Percentiles rank a stretch among this genome's conserved stretches.
These are phyloP conservation scores for Altica lythri DNA, from an alignment of 2,888 invertebrate genomes.

Conservation along the genomic window DNA sequence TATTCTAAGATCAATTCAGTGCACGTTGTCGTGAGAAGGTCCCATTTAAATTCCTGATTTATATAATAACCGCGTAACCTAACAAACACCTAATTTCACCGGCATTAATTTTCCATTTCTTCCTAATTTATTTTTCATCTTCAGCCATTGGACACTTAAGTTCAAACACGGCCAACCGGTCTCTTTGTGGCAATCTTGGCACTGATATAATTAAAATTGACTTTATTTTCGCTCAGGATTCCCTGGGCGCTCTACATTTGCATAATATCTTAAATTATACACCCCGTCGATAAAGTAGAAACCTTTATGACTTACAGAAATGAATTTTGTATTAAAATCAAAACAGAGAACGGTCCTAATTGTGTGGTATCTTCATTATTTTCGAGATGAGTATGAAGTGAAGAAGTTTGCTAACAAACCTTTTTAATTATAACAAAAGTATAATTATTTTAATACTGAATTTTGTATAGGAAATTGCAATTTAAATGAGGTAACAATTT, in stretches of 20 bases:
- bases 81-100: slow-evolving; percentile 18
- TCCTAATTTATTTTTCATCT: slow-evolving; percentile 21
- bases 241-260: slow-evolving; percentile 41
- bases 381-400: too few relatives aligned
- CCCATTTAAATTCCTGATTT: slow-evolving; percentile 20
- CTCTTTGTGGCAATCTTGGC: slow-evolving; percentile 13
- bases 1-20: background rate
- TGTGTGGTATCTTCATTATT: slow-evolving; percentile 21
- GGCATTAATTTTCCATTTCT: slow-evolving; percentile 20
- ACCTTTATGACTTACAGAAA: slow-evolving; percentile 33
- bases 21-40: slow-evolving; percentile 3
- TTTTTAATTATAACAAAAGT: too few relatives aligned
- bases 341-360: slow-evolving; percentile 21
- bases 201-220: slow-evolving; percentile 48
- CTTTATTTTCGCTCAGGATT: slow-evolving; percentile 49
- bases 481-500: too few relatives aligned
- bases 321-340: slow-evolving; percentile 29
- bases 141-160: slow-evolving; percentile 10
- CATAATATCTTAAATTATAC: slow-evolving; percentile 39
- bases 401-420: too few relatives aligned
- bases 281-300: slow-evolving; percentile 32
- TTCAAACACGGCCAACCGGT: slow-evolving; percentile 4
- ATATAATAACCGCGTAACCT: slow-evolving; percentile 9
- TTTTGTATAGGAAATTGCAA: too few relatives aligned
- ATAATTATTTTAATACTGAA: too few relatives aligned